Evolutionary conservation across 1,140 invertebrate genomes (phyloP).

Genomic region (Zaprionus lachaisei): DNA sequence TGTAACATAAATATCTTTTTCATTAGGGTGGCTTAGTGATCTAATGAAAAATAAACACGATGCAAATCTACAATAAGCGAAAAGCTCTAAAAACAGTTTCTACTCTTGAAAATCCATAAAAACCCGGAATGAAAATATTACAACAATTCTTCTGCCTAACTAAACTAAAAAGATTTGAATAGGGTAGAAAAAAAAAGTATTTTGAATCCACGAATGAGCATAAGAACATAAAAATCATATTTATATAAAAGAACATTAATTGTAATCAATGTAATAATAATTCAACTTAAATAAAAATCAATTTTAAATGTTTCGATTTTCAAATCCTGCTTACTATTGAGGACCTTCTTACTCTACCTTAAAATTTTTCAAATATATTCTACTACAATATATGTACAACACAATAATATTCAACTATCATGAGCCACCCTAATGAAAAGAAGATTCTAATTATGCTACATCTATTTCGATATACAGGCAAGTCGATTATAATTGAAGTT

Average conservation of each 20-base stretch:
- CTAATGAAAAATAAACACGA: neutral
- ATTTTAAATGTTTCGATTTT: neutral
- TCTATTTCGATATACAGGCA: slow-evolving; percentile 6
- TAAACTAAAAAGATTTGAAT: no score
- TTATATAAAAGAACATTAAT: no score
- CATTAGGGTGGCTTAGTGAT: neutral
- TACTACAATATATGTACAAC: no score
- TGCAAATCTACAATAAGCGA: neutral
- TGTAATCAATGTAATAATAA: no score
- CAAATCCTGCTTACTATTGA: neutral
- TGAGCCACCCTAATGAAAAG: neutral
- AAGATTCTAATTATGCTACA: neutral
- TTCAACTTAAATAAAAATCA: no score
- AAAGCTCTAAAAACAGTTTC: neutral
- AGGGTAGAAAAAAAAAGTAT: no score
- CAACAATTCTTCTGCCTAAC: neutral
- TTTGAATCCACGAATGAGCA: no score
- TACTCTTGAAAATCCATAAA: no score
- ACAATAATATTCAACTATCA: neutral
- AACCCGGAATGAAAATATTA: neutral
- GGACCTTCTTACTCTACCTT: neutral
- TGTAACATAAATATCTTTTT: neutral
- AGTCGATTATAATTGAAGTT: neutral
- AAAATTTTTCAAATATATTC: no score
- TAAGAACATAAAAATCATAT: no score